A percentile compares a stretch with the other conserved stretches of the same genome.
These are phyloP conservation scores for Telmatherina bonti DNA, from an alignment of 2,797 vertebrate genomes.

Conservation along the genomic window DNA sequence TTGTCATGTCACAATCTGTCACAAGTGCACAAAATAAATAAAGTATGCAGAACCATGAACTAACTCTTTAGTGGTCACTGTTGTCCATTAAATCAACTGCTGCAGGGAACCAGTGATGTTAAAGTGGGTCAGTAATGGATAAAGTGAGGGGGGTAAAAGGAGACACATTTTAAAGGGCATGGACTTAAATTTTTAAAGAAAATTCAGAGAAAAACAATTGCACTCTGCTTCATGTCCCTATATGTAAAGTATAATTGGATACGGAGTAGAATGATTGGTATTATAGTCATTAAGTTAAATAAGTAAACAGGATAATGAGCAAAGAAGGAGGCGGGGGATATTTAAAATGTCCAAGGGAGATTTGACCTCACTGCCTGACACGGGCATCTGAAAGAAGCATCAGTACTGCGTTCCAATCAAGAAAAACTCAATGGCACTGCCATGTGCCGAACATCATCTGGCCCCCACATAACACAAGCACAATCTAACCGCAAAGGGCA, in stretches of 20 bases:
- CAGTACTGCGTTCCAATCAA: slow-evolving; percentile 45
- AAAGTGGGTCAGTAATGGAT: slow-evolving; percentile 41
- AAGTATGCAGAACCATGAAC: slow-evolving; percentile 9
- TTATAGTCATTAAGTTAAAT: background rate
- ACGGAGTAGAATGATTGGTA: background rate
- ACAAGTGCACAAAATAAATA: slow-evolving; percentile 18
- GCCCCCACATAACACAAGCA: slow-evolving; percentile 56
- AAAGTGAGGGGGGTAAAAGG: slow-evolving; percentile 20
- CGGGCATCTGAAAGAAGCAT: slow-evolving; percentile 28
- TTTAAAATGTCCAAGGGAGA: slow-evolving; percentile 6
- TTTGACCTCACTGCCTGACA: slow-evolving; percentile 1
- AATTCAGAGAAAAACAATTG: background rate
- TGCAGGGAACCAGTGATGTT: slow-evolving; percentile 20
- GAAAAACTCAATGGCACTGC: slow-evolving; percentile 47
- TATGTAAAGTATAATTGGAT: slow-evolving; percentile 21
- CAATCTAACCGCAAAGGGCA: slow-evolving; percentile 81
- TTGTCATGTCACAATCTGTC: slow-evolving; percentile 12
- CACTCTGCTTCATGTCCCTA: slow-evolving; percentile 29
- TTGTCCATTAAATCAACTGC: slow-evolving; percentile 48
- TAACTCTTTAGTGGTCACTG: slow-evolving; percentile 13
- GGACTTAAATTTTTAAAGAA: background rate
- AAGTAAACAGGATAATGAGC: slow-evolving; percentile 4
- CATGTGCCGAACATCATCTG: slow-evolving; percentile 40
- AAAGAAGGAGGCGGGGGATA: background rate
- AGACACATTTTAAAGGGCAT: slow-evolving; percentile 27